Evolutionary conservation across 2,797 vertebrate genomes (phyloP).

Genomic region (Siniperca undulata): DNA sequence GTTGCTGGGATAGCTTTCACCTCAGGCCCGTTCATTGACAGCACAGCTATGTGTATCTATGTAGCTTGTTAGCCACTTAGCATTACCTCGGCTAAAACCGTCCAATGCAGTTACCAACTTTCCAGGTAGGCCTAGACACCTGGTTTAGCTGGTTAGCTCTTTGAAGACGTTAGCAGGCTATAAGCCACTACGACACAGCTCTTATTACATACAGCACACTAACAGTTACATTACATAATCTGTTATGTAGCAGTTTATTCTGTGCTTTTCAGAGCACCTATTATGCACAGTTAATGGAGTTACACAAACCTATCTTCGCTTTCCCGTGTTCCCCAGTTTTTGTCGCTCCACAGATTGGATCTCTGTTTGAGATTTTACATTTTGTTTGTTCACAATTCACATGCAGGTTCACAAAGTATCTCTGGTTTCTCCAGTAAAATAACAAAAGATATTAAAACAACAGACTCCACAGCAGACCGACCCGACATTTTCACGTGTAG

Average conservation of each 20-base stretch:
- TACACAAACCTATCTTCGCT: not conserved
- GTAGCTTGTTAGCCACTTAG: constrained; percentile 52
- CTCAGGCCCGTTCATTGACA: constrained; percentile 70
- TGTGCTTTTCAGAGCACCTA: not conserved
- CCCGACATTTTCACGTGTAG: not conserved
- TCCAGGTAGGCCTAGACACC: constrained; percentile 72
- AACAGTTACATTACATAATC: constrained; percentile 66
- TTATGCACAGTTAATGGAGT: not conserved
- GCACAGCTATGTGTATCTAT: constrained; percentile 36
- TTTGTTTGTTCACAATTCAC: constrained; percentile 1
- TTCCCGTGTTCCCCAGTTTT: not conserved
- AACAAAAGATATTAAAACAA: not conserved
- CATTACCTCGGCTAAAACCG: constrained; percentile 50
- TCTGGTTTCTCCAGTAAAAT: accelerated
- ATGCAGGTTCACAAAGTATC: not conserved
- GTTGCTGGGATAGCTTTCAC: constrained; percentile 62
- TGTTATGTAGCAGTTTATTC: constrained; percentile 28
- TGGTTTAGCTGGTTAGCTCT: constrained; percentile 63
- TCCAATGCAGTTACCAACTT: constrained; percentile 50
- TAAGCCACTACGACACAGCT: constrained; percentile 56
- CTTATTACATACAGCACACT: constrained; percentile 28
- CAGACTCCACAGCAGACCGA: not conserved
- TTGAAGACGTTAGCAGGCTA: constrained; percentile 39
- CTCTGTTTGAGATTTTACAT: not conserved
- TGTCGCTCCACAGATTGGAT: not conserved